Conservation (phyloP, 2,888 invertebrate genomes). For the Amphipoea oculea region DNA sequence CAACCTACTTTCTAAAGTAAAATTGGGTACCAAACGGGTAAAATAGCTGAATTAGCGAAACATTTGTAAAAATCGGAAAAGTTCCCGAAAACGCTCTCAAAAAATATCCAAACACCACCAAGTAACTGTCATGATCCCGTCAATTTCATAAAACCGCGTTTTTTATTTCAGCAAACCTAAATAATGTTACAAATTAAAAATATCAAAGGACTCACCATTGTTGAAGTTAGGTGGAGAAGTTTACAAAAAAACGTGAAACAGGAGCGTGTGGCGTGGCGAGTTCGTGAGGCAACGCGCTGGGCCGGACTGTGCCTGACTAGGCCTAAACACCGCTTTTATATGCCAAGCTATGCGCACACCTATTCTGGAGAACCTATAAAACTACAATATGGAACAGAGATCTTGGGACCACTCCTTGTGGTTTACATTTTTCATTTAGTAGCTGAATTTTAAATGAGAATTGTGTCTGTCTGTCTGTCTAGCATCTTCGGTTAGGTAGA, state of each 20-base stretch:
- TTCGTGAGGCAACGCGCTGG: constrained; percentile 88
- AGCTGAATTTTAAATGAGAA: constrained; percentile 8
- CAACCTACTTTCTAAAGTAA: neutral
- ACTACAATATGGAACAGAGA: constrained; percentile 45
- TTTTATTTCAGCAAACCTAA: neutral
- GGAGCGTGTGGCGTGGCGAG: constrained; percentile 78
- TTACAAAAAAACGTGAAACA: constrained; percentile 44
- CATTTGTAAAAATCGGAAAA: neutral
- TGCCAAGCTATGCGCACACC: constrained; percentile 55
- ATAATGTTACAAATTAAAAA: neutral
- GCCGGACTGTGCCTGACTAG: constrained; percentile 80
- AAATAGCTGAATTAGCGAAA: neutral
- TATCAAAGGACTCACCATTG: constrained; percentile 60
- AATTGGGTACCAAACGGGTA: neutral
- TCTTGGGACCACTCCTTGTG: constrained; percentile 48
- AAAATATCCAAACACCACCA: neutral
- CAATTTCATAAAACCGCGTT: neutral
- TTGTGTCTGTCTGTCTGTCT: constrained; percentile 9
- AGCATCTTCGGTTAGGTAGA: neutral
- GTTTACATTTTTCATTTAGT: constrained; percentile 5
- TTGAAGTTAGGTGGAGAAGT: constrained; percentile 39
- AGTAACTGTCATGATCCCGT: neutral
- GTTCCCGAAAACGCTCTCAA: neutral
- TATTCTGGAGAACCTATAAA: constrained; percentile 75
- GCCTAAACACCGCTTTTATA: constrained; percentile 72